Evolutionary conservation across 2,797 vertebrate genomes (phyloP).

Genomic region (Hemibagrus guttatus): DNA sequence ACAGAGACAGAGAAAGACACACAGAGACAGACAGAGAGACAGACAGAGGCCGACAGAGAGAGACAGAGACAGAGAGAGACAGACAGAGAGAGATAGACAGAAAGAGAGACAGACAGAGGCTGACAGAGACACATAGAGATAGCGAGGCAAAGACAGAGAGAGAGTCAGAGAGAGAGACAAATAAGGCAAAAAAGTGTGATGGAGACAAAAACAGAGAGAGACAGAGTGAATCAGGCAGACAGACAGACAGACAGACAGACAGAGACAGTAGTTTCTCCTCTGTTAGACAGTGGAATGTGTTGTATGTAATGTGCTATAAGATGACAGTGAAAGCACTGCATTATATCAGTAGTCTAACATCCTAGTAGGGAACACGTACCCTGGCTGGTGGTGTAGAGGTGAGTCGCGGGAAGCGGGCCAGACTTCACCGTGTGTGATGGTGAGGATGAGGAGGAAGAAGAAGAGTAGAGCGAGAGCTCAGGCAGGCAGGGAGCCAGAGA

Average conservation of each 20-base stretch:
- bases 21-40: neutral
- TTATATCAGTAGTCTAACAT: neutral
- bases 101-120: neutral
- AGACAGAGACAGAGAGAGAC: neutral
- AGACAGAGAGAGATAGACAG: neutral
- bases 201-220: too few relatives aligned
- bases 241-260: neutral
- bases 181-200: too few relatives aligned
- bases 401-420: constrained; percentile 75
- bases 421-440: constrained; percentile 85
- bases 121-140: neutral
- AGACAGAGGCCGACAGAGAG: neutral
- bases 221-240: too few relatives aligned
- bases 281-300: neutral
- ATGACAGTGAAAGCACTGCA: neutral
- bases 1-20: neutral
- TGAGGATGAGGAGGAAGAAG: constrained; percentile 80
- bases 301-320: neutral
- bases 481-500: constrained; percentile 90
- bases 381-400: constrained; percentile 90
- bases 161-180: too few relatives aligned
- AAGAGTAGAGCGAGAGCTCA: constrained; percentile 83
- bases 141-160: too few relatives aligned
- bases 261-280: neutral
- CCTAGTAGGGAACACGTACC: constrained; percentile 77